Conservation (phyloP, 1,140 invertebrate species). For the Druon quercuslanigerum region DNA sequence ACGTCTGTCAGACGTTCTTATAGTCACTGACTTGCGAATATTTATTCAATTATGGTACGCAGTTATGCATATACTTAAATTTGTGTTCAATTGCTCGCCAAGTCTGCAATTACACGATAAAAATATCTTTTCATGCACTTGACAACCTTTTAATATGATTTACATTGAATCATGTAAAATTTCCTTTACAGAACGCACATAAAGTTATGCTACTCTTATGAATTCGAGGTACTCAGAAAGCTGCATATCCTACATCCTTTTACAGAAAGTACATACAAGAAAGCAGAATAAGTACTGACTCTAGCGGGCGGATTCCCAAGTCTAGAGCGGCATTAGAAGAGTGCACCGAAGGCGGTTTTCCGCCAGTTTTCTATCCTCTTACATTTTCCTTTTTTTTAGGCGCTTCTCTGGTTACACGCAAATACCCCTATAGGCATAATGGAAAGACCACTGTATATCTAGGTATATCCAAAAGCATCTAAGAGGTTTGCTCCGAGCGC, state of each 20-base stretch:
- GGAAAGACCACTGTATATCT: conserved; percentile 18
- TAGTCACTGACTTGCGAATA: no score
- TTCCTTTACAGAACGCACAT: not conserved
- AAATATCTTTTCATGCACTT: no score
- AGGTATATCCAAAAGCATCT: conserved; percentile 26
- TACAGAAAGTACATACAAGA: conserved; percentile 5
- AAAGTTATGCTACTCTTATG: not conserved
- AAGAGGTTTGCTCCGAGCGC: conserved; percentile 12
- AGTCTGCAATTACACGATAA: no score
- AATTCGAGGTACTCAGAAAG: not conserved
- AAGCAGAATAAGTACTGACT: conserved; percentile 17
- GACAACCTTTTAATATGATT: no score
- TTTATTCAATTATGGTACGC: no score
- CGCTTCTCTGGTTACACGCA: conserved; percentile 22
- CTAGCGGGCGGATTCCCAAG: not conserved
- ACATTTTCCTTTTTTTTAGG: conserved; percentile 4
- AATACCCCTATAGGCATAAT: conserved; percentile 34
- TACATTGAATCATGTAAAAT: no score
- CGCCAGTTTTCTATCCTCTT: conserved; percentile 32
- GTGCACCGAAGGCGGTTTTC: conserved; percentile 32
- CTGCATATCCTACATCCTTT: not conserved
- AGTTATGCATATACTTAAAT: no score
- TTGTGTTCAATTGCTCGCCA: no score
- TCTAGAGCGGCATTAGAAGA: conserved; percentile 14
- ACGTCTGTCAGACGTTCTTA: no score